These are phyloP conservation scores for Anseranas semipalmata DNA, from an alignment of 2,113 vertebrate genomes.

Conservation along the genomic window DNA sequence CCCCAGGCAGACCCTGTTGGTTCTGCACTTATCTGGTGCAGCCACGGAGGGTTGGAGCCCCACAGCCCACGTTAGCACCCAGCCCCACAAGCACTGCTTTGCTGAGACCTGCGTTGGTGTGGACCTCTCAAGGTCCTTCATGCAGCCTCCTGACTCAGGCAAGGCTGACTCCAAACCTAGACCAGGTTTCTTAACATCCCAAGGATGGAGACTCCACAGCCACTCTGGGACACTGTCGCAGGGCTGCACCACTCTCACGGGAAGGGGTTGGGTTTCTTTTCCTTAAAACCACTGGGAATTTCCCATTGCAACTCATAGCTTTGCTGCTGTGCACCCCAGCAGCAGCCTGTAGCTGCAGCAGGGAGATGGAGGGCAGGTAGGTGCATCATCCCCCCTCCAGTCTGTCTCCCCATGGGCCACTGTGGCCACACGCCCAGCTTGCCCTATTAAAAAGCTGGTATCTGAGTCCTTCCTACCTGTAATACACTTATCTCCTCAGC, in stretches of 20 bases:
- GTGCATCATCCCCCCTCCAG: not conserved
- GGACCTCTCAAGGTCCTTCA: not conserved
- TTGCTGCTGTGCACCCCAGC: not conserved
- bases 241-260: not conserved
- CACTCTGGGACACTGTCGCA: not conserved
- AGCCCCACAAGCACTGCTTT: not conserved
- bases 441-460: accelerated
- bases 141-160: not conserved
- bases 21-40: not conserved
- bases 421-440: not conserved
- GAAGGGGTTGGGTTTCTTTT: not conserved
- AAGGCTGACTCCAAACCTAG: not conserved
- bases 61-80: accelerated
- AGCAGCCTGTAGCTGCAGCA: not conserved
- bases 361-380: not conserved
- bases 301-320: not conserved
- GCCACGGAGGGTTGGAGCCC: too few species aligned
- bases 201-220: not conserved
- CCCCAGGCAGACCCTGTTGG: accelerated
- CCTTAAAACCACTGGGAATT: not conserved
- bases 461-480: not conserved
- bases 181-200: not conserved
- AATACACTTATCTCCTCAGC: not conserved
- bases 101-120: accelerated
- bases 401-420: not conserved